A percentile compares a stretch with the other conserved stretches of the same genome.
Evolutionary conservation across 1,140 invertebrate species (phyloP).

Genomic region (Probaryconus sp.): DNA sequence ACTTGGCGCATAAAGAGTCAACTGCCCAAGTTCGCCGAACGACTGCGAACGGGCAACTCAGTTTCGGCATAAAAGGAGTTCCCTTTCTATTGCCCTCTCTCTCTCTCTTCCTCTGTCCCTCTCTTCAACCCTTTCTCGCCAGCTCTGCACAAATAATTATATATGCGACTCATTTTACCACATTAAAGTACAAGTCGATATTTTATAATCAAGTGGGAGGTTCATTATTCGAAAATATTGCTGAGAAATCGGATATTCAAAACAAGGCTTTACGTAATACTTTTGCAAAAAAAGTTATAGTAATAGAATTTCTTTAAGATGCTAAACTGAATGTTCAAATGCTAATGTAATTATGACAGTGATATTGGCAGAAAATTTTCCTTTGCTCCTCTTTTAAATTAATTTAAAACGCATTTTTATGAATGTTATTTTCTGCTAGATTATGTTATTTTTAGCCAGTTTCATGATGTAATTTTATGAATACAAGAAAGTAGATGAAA

Average conservation of each 20-base stretch:
- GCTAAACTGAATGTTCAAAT: too few relatives aligned
- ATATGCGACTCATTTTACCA: conserved; percentile 41
- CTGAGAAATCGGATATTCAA: conserved; percentile 34
- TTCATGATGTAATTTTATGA: too few relatives aligned
- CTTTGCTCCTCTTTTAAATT: too few relatives aligned
- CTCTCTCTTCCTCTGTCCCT: conserved; percentile 17
- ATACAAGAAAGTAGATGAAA: too few relatives aligned
- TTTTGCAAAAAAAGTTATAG: too few relatives aligned
- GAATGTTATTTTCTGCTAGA: too few relatives aligned
- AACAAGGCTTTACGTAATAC: too few relatives aligned
- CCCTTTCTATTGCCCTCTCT: conserved; percentile 26
- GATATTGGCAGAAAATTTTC: too few relatives aligned
- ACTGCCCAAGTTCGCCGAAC: conserved; percentile 76
- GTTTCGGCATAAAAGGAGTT: conserved; percentile 68
- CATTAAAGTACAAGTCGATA: conserved; percentile 38
- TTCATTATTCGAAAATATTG: conserved; percentile 46
- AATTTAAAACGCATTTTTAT: too few relatives aligned
- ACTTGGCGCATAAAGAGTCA: conserved; percentile 77
- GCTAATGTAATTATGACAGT: too few relatives aligned
- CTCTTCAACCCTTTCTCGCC: background rate
- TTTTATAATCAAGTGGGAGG: conserved; percentile 46
- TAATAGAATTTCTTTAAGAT: too few relatives aligned
- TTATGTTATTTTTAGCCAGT: too few relatives aligned
- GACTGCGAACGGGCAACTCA: conserved; percentile 70
- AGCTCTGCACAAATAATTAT: conserved; percentile 28